Evolutionary conservation across 2,888 invertebrate genomes (phyloP), one percentile per base, ranked within the genome.

Genomic region (Scaptomyza parva): DNA sequence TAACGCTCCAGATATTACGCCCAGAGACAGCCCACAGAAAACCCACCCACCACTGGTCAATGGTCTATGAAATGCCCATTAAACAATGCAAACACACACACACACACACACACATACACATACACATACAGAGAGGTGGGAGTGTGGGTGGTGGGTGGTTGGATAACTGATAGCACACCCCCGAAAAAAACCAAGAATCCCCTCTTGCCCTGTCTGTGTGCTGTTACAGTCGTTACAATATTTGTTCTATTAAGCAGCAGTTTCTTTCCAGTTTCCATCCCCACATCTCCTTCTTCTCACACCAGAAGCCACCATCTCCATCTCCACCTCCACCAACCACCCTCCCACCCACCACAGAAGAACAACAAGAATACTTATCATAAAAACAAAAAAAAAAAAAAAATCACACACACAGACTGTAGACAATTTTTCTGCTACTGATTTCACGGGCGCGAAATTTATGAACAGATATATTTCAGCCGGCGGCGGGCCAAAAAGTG

Each of bases 31-130:
- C 47, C 45, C 14, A 14, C n/a, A n/a, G n/a, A n/a, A n/a, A n/a
- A 28, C 45, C 70, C 61, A 58, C 54, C 51, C 71, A 63, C 51
- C 71, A 63, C 66, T 83, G 84, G 86, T 74, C 84, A 88, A 84
- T 88, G 88, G 84, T 83, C 84, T 79, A 84, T 84, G 88, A 88
- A 84, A 88, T 84, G 81, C 73, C 76, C 70, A 86, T 84, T 85
- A 88, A 64, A 68, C 73, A 61, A 79, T 51, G 58, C 45, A 45
- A 20, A 66, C 39, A 55, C 43, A 52, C 33, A 51, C 9, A 24
- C 43, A 57, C 24, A 48, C 51, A 51, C 17, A 61, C 14, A 52
- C 39, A 45, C 44, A 50, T 17, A 43, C 37, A 57, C 33, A n/a
- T 4, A 35, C 26, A 30, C 17, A 43, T 9, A 40, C n/a, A 24